Base-by-base conservation (phyloP, 2,797 vertebrate genomes). In the Tinamus major region DNA sequence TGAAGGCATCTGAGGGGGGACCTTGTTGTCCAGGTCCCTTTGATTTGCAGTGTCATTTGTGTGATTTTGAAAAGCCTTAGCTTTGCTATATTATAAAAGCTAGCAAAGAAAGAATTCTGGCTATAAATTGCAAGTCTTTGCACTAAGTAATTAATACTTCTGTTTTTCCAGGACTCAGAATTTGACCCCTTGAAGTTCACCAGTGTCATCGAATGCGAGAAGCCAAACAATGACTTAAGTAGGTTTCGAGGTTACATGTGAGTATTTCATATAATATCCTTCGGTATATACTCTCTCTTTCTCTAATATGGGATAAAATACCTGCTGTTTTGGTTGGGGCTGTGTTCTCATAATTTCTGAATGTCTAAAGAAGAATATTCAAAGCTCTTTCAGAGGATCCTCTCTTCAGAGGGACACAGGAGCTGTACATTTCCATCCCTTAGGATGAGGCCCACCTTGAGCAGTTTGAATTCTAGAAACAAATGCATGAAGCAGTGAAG, bases 211-310 rank as follows among this genome's bases (percentile, higher is more conserved):
- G 99, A 99, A 97, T 99, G 99, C 62, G 99, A 99, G 97, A 99
- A 99, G 94, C 99, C 99, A 74, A 99, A 99, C 98, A 99, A 99
- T 8, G 98, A 99, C 97, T 98, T 99, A 96, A 99, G 98, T 97
- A 97, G 99, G 87, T 99, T 99, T 97, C 97, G 98, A 91, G 99
- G 99, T 63, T 99, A 98, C 98, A 99, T 99, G 99, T 99, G 97
- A 99, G 99, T 99, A 97, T 95, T 82, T 92, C 51, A 35, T 93
- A 83, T 26, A 44, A 88, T 94, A 10, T 80, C 56, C 13, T 67
- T 92, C 70, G 53, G n/a, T 80, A 53, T 74, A 33, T 14, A 20
- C 15, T 35, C 12, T 8, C 51, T 13, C 33, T 42, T 80, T 46
- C n/a, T 83, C 27, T 65, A 49, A 68, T 49, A 29, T 7, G 3